phyloP scores from a whole-genome alignment of 2,797 vertebrate species.

The Dermochelys coriacea region DNA sequence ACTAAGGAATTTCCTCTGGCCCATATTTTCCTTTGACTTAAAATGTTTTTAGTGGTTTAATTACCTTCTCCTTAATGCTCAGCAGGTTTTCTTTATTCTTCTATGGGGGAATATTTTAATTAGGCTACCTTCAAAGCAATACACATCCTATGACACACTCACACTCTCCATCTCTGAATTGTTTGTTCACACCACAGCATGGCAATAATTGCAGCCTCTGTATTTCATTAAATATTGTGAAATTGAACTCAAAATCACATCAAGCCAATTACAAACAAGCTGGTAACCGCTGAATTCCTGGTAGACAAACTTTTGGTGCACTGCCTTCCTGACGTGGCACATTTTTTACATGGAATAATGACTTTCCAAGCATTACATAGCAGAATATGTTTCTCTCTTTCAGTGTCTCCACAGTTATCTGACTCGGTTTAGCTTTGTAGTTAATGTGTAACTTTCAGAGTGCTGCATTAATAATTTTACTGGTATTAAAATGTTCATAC shows the following conservation, averaged over 20 bases:
- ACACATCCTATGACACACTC: fast-evolving
- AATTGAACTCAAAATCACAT: not conserved
- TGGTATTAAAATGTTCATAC: not conserved
- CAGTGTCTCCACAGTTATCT: not conserved
- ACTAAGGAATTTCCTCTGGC: not conserved
- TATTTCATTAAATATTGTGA: not conserved
- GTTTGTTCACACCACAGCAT: not conserved
- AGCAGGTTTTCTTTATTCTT: not conserved
- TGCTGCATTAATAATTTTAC: not conserved
- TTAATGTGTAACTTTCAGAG: not conserved
- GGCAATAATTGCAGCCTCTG: not conserved
- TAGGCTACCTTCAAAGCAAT: not conserved
- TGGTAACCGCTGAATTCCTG: not conserved
- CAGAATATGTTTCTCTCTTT: not conserved
- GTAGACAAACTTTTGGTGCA: not conserved
- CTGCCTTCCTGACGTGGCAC: not conserved
- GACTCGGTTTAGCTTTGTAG: not conserved
- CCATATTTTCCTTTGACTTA: not conserved
- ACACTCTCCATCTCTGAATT: not conserved
- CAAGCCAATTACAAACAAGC: not conserved
- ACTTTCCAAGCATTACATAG: not conserved
- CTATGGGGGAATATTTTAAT: not conserved
- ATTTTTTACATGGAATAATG: not conserved
- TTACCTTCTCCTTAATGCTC: not conserved
- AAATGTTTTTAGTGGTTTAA: not conserved